phyloP scores from a whole-genome alignment of 2,797 vertebrate species.

The Glossophaga mutica region DNA sequence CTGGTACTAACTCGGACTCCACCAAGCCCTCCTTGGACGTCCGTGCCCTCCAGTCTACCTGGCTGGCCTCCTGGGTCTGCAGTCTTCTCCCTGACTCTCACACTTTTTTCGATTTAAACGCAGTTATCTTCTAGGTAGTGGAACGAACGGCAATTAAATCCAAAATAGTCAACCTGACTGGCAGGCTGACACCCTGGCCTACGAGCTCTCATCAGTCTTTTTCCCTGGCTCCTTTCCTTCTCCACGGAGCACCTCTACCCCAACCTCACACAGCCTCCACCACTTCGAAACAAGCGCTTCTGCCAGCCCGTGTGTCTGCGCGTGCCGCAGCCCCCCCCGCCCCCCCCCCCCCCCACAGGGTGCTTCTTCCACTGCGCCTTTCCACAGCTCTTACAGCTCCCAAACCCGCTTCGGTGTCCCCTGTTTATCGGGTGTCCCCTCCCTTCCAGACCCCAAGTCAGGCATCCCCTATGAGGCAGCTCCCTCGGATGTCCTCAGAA shows the following conservation, averaged over 20 bases:
- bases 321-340: not conserved
- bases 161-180: not conserved
- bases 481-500: not conserved
- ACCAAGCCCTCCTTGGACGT: not conserved
- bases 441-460: not conserved
- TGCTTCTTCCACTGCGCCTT: not conserved
- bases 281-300: not conserved
- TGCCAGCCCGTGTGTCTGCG: not conserved
- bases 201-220: not conserved
- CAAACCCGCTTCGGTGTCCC: not conserved
- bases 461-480: not conserved
- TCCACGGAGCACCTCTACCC: not conserved
- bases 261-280: not conserved
- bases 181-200: not conserved
- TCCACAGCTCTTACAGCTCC: not conserved
- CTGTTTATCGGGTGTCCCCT: not conserved
- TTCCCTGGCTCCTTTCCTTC: not conserved
- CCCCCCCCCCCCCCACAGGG: not conserved
- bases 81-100: not conserved
- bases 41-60: not conserved
- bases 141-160: slow-evolving; percentile 4
- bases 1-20: not conserved
- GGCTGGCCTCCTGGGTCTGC: not conserved
- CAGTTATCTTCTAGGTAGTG: not conserved
- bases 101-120: not conserved